These are phyloP conservation scores for Subacronicta megacephala DNA, from an alignment of 2,888 invertebrate genomes.

Conservation along the genomic window DNA sequence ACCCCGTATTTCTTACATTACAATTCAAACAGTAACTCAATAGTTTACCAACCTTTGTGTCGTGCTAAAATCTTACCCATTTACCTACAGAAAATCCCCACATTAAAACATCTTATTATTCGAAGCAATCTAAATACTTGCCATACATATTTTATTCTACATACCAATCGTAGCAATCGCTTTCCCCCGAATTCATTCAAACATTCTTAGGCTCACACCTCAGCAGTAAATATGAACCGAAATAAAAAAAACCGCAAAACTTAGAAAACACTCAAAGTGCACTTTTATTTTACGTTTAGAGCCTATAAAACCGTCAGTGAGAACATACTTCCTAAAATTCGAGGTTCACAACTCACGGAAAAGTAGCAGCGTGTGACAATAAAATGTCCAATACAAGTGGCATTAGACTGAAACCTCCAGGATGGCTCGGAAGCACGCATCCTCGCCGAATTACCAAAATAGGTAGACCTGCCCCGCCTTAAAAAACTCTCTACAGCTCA, in stretches of 20 bases:
- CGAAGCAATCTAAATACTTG: slow-evolving; percentile 24
- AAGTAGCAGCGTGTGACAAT: slow-evolving; percentile 84
- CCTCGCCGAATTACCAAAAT: slow-evolving; percentile 61
- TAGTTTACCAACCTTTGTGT: background rate
- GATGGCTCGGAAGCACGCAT: slow-evolving; percentile 85
- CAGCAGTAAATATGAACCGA: slow-evolving; percentile 60
- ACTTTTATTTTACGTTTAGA: slow-evolving; percentile 81
- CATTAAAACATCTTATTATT: slow-evolving; percentile 28
- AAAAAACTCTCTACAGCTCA: slow-evolving; percentile 5
- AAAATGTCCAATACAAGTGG: slow-evolving; percentile 87
- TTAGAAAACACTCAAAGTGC: slow-evolving; percentile 79
- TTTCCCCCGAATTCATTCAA: slow-evolving; percentile 44
- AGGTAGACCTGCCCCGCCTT: slow-evolving; percentile 60
- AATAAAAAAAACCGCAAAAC: slow-evolving; percentile 74
- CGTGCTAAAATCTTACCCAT: slow-evolving; percentile 3
- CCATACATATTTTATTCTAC: slow-evolving; percentile 16
- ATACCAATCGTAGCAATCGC: slow-evolving; percentile 22
- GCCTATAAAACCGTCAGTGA: slow-evolving; percentile 83
- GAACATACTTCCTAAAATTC: slow-evolving; percentile 81
- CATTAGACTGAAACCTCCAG: slow-evolving; percentile 78
- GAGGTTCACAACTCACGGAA: slow-evolving; percentile 78
- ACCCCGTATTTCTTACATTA: slow-evolving; percentile 14
- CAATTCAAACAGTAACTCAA: no score
- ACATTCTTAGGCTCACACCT: slow-evolving; percentile 56
- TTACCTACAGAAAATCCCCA: slow-evolving; percentile 24